These are phyloP conservation scores for Corbicula japonica DNA, from an alignment of 2,888 invertebrate genomes.

Conservation along the genomic window DNA sequence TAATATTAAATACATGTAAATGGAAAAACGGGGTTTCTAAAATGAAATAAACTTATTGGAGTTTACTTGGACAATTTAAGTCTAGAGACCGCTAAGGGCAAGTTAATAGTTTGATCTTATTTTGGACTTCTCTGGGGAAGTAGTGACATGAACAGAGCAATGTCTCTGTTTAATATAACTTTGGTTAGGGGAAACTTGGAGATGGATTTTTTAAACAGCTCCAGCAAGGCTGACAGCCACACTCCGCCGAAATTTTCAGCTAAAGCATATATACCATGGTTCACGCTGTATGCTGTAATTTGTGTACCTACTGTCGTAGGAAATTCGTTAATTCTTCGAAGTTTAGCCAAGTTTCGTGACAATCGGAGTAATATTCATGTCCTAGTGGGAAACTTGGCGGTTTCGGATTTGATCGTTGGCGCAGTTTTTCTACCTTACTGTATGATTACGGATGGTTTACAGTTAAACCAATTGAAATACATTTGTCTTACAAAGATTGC, in stretches of 20 bases:
- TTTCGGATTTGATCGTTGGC: constrained; percentile 54
- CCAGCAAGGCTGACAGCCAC: no score
- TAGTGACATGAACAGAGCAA: no score
- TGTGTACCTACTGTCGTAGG: constrained; percentile 39
- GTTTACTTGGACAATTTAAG: no score
- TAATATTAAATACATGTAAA: no score
- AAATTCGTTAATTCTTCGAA: constrained; percentile 36
- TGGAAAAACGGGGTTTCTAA: no score
- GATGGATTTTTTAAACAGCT: no score
- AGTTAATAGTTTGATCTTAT: no score
- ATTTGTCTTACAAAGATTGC: constrained; percentile 44
- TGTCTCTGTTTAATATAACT: no score
- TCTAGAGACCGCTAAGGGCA: no score
- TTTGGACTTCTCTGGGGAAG: no score
- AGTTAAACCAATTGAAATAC: constrained; percentile 42
- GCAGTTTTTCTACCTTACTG: constrained; percentile 42
- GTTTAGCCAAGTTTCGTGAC: constrained; percentile 31
- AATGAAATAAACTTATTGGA: no score
- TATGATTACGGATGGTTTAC: constrained; percentile 28
- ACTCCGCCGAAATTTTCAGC: background rate
- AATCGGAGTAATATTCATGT: constrained; percentile 38
- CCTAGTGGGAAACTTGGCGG: constrained; percentile 48
- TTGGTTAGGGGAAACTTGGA: no score
- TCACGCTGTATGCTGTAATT: constrained; percentile 27
- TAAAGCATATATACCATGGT: constrained; percentile 6